Percentiles rank a stretch among this genome's conserved stretches.
phyloP scores from a whole-genome alignment of 2,113 vertebrate genomes.

The Eurypyga helias region DNA sequence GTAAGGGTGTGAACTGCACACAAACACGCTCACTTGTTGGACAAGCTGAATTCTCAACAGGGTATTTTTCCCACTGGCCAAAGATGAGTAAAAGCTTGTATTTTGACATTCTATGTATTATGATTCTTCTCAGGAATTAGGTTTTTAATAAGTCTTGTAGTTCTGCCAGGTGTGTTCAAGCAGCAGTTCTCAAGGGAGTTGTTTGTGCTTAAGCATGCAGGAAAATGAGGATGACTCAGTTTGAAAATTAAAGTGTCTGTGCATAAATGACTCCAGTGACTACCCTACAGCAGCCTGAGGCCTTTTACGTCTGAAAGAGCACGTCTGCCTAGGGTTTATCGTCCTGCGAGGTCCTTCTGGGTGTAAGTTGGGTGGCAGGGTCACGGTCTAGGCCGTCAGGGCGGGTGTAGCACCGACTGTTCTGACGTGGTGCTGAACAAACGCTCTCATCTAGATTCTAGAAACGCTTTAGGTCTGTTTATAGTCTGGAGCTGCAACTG shows the following conservation, averaged over 20 bases:
- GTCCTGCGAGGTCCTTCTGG: accelerated
- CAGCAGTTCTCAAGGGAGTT: not conserved
- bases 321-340: accelerated
- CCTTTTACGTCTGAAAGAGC: not conserved
- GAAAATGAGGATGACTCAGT: not conserved
- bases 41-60: not conserved
- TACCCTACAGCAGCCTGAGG: not conserved
- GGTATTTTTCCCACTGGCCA: not conserved
- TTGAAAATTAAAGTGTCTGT: not conserved
- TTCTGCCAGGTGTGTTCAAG: not conserved
- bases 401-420: not conserved
- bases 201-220: not conserved
- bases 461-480: not conserved
- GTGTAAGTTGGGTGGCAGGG: not conserved
- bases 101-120: not conserved
- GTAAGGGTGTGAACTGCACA: not conserved
- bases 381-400: accelerated
- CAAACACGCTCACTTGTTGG: not conserved
- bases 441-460: not conserved
- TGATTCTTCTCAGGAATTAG: not conserved
- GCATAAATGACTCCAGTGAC: not conserved
- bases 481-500: not conserved
- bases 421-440: not conserved
- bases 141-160: not conserved
- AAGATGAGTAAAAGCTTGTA: not conserved